Percentiles rank a stretch among this genome's conserved stretches.
phyloP scores from a whole-genome alignment of 2,888 invertebrate genomes.

The Andrena praecox region DNA sequence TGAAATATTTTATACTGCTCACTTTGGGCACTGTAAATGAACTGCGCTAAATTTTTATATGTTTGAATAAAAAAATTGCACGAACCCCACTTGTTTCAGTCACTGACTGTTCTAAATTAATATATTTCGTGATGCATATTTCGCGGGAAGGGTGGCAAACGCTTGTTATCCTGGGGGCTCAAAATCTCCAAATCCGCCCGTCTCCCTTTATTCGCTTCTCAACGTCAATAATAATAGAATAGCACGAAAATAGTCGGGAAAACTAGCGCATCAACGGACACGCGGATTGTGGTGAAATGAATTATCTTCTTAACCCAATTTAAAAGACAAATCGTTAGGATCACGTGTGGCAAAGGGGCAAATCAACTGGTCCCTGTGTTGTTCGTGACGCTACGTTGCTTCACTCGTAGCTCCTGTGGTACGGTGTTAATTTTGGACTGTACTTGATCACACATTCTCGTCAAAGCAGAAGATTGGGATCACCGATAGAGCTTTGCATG shows the following conservation, averaged over 20 bases:
- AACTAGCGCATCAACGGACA: background rate
- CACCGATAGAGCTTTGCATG: slow-evolving; percentile 63
- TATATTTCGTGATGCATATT: no score
- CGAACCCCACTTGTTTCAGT: no score
- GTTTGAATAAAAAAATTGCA: no score
- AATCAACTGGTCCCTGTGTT: slow-evolving; percentile 56
- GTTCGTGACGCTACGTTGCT: slow-evolving; percentile 54
- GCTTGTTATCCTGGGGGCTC: no score
- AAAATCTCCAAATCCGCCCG: background rate
- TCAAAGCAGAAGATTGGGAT: slow-evolving; percentile 66
- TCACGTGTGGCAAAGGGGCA: slow-evolving; percentile 35
- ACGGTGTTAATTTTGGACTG: slow-evolving; percentile 66
- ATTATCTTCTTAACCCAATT: slow-evolving; percentile 35
- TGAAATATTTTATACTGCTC: no score
- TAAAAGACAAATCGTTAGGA: slow-evolving; percentile 34
- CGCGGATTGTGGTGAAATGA: background rate
- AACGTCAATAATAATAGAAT: background rate
- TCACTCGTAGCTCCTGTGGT: slow-evolving; percentile 50
- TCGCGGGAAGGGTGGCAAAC: no score
- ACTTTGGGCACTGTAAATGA: no score
- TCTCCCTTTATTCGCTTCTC: background rate
- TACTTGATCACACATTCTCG: slow-evolving; percentile 61
- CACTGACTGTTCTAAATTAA: no score
- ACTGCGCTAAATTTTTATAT: no score
- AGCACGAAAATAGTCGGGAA: background rate